Percentiles rank a stretch among this genome's conserved stretches.
These are phyloP conservation scores for Vanessa atalanta DNA, from an alignment of 1,140 invertebrate genomes.

Conservation along the genomic window DNA sequence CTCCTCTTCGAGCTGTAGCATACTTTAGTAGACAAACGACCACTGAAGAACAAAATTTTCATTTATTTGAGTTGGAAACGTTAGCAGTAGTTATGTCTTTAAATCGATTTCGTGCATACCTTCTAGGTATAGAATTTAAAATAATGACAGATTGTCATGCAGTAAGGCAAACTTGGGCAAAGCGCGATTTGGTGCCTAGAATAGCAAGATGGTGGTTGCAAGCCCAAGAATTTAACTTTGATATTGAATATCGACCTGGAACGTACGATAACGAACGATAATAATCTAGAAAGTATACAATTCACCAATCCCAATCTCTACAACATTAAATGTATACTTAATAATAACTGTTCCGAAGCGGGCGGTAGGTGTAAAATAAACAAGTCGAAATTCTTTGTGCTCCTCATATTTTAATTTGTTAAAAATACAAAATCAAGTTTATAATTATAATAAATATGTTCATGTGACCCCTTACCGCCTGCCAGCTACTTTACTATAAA, in stretches of 20 bases:
- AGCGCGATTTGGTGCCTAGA: slow-evolving; percentile 54
- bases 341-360: slow-evolving; percentile 5
- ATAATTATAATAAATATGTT: background rate
- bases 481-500: no score
- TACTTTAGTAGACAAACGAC: slow-evolving; percentile 39
- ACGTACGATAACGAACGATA: background rate
- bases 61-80: slow-evolving; percentile 41
- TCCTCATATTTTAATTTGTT: background rate
- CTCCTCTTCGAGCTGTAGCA: slow-evolving; percentile 18
- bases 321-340: slow-evolving; percentile 4
- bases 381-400: background rate
- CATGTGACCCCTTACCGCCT: background rate
- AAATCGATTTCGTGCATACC: slow-evolving; percentile 59
- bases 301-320: slow-evolving; percentile 1
- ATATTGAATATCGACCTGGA: slow-evolving; percentile 53
- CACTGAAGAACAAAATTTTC: slow-evolving; percentile 32
- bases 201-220: slow-evolving; percentile 63
- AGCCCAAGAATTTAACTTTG: slow-evolving; percentile 55
- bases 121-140: slow-evolving; percentile 47
- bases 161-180: slow-evolving; percentile 48
- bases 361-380: background rate
- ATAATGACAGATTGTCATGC: slow-evolving; percentile 64
- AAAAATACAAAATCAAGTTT: background rate
- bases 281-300: slow-evolving; percentile 4
- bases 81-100: slow-evolving; percentile 45